Percentiles rank a stretch among this genome's conserved stretches.
Conservation (phyloP, 2,888 invertebrate genomes). For the Dolichopus griseipennis region DNA sequence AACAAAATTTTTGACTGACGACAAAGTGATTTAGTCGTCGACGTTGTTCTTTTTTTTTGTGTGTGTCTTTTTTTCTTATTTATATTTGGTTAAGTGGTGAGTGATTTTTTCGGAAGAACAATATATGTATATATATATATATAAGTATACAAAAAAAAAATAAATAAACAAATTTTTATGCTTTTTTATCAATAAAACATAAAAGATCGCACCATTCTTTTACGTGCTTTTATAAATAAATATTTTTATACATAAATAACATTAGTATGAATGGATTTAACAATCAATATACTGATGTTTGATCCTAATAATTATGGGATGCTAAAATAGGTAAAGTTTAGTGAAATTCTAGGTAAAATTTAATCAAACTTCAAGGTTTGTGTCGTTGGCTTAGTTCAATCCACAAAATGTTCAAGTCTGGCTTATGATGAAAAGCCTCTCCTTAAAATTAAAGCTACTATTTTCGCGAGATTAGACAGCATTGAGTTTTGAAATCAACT, state of each 20-base stretch:
- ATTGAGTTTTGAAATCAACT: no score
- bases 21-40: constrained; percentile 6
- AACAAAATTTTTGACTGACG: not conserved
- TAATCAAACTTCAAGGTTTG: no score
- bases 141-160: not conserved
- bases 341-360: no score
- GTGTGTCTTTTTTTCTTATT: not conserved
- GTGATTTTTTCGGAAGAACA: not conserved
- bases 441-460: no score
- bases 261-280: not conserved
- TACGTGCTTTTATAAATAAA: not conserved
- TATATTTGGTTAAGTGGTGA: not conserved
- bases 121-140: no score
- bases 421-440: no score
- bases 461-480: no score
- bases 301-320: no score
- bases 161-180: not conserved
- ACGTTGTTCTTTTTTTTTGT: not conserved
- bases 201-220: constrained; percentile 1
- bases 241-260: not conserved
- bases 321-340: no score
- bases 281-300: no score
- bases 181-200: constrained; percentile 1
- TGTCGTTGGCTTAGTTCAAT: no score
- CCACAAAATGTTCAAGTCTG: no score